Evolutionary conservation across 2,888 invertebrate genomes (phyloP).

Genomic region (Leptinotarsa peninsularis): DNA sequence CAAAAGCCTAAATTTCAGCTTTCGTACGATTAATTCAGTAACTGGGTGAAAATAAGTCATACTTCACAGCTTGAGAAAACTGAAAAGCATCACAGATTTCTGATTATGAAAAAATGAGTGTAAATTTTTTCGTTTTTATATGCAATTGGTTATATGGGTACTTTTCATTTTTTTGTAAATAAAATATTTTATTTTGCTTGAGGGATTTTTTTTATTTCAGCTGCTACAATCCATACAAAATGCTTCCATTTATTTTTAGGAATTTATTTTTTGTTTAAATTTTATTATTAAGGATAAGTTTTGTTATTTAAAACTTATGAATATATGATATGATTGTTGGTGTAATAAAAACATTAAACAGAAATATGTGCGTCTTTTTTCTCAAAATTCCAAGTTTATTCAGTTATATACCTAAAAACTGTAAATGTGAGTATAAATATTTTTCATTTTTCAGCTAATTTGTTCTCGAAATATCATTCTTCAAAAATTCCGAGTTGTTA

Average conservation of each 20-base stretch:
- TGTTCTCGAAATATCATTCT: too few species aligned
- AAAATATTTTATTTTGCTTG: conserved; percentile 58
- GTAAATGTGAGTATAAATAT: neutral
- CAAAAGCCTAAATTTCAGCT: too few species aligned
- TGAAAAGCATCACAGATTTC: conserved; percentile 43
- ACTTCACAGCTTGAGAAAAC: neutral
- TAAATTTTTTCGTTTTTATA: conserved; percentile 49
- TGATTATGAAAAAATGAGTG: conserved; percentile 42
- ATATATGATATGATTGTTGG: conserved; percentile 68
- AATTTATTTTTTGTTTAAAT: conserved; percentile 63
- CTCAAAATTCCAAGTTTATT: neutral
- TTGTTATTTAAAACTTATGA: conserved; percentile 67
- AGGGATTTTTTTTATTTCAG: conserved; percentile 58
- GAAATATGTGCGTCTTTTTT: conserved; percentile 10
- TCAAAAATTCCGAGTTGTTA: too few species aligned
- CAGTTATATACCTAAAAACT: neutral
- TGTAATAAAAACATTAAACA: conserved; percentile 64
- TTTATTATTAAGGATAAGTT: conserved; percentile 65
- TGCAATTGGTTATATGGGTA: conserved; percentile 59
- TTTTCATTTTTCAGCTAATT: too few species aligned
- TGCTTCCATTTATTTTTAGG: conserved; percentile 60
- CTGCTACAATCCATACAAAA: conserved; percentile 61
- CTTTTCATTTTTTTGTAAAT: conserved; percentile 56
- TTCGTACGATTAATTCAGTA: too few species aligned
- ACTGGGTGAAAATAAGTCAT: neutral